Evolutionary conservation across 2,888 invertebrate genomes (phyloP).

Genomic region (Trachelus troglodyta): DNA sequence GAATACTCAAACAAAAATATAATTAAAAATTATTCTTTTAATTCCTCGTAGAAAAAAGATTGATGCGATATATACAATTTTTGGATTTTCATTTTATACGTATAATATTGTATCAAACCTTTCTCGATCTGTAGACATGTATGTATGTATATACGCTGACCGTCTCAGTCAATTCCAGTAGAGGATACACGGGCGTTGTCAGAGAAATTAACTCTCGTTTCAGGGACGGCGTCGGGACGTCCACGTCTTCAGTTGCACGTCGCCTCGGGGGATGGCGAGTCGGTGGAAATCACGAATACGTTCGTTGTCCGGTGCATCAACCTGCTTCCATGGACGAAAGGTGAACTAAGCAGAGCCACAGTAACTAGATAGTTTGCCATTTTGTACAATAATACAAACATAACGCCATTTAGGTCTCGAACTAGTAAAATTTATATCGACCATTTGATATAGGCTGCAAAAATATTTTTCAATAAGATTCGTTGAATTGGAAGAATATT

Average conservation of each 20-base stretch:
- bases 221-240: slow-evolving; percentile 35
- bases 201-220: slow-evolving; percentile 17
- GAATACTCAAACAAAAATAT: neutral
- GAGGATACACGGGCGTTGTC: too few relatives aligned
- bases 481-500: too few relatives aligned
- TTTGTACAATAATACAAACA: neutral
- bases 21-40: neutral
- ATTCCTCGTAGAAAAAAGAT: neutral
- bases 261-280: slow-evolving; percentile 58
- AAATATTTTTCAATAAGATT: too few relatives aligned
- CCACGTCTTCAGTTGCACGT: slow-evolving; percentile 49
- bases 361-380: neutral
- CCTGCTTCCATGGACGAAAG: slow-evolving; percentile 61
- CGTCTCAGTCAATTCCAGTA: too few relatives aligned
- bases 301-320: slow-evolving; percentile 59
- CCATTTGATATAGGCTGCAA: too few relatives aligned
- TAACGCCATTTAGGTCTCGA: neutral
- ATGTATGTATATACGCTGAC: slow-evolving; percentile 16
- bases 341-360: slow-evolving; percentile 34
- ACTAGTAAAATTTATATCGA: too few relatives aligned
- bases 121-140: slow-evolving; percentile 19
- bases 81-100: neutral
- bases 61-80: neutral
- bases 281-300: slow-evolving; percentile 58
- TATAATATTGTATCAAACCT: neutral